phyloP scores from a whole-genome alignment of 2,797 vertebrate genomes.

The Etheostoma nigrum region DNA sequence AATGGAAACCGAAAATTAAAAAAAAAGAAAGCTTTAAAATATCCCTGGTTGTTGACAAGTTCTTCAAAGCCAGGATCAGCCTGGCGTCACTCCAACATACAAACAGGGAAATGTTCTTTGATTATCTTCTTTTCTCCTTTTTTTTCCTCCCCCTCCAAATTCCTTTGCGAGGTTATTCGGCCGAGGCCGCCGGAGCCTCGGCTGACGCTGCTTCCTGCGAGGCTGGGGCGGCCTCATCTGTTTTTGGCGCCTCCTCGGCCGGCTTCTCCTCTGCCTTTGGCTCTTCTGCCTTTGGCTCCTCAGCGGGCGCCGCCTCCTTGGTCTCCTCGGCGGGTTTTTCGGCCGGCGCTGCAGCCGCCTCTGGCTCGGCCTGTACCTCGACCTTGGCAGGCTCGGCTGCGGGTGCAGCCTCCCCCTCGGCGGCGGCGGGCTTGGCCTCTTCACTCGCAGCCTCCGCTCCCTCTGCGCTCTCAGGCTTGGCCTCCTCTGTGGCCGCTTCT shows the following conservation, averaged over 20 bases:
- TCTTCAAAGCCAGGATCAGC: conserved; percentile 89
- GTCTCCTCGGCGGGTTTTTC: conserved; percentile 67
- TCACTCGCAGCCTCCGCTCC: conserved; percentile 68
- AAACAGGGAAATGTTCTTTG: conserved; percentile 91
- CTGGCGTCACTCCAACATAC: conserved; percentile 93
- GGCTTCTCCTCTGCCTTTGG: conserved; percentile 56
- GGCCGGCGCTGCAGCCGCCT: conserved; percentile 32
- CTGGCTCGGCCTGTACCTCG: conserved; percentile 47
- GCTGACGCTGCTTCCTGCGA: conserved; percentile 86
- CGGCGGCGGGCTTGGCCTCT: conserved; percentile 78
- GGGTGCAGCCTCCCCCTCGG: conserved; percentile 76
- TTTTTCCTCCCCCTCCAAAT: conserved; percentile 29
- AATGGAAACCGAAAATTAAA: conserved; percentile 61
- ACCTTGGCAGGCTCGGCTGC: conserved; percentile 65
- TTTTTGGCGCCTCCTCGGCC: conserved; percentile 76
- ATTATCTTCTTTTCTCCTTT: conserved; percentile 80
- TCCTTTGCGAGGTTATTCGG: conserved; percentile 82
- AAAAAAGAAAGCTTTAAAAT: conserved; percentile 89
- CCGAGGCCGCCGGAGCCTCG: conserved; percentile 80
- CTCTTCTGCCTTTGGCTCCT: conserved; percentile 65
- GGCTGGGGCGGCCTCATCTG: conserved; percentile 83
- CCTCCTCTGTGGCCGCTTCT: conserved; percentile 74
- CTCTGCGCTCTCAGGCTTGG: conserved; percentile 83
- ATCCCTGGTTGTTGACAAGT: conserved; percentile 94
- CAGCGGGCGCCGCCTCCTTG: conserved; percentile 56